A percentile compares a stretch with the other conserved stretches of the same genome.
These are phyloP conservation scores for Endotricha flammealis DNA, from an alignment of 2,888 invertebrate species.

Conservation along the genomic window DNA sequence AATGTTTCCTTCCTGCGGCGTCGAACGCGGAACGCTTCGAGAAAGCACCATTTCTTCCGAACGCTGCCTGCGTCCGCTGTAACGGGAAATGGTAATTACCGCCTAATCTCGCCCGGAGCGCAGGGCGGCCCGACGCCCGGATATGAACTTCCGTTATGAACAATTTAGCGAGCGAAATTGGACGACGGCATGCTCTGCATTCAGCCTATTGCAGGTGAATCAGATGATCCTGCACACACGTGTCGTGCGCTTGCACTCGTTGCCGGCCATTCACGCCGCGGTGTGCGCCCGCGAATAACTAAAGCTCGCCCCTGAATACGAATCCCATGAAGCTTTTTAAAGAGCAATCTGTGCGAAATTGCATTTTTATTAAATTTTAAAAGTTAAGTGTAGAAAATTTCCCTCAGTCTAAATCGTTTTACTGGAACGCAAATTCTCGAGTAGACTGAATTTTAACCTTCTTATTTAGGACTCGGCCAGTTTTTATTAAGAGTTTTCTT, in stretches of 20 bases:
- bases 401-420: constrained; percentile 16
- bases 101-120: constrained; percentile 78
- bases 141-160: constrained; percentile 93
- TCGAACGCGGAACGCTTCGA: constrained; percentile 40
- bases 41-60: constrained; percentile 48
- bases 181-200: constrained; percentile 70
- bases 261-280: constrained; percentile 44
- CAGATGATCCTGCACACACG: constrained; percentile 48
- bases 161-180: constrained; percentile 86
- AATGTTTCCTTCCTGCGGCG: constrained; percentile 47
- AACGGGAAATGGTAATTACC: constrained; percentile 79
- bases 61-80: constrained; percentile 67
- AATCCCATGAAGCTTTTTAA: constrained; percentile 50
- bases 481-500: not conserved
- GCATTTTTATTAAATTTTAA: constrained; percentile 54
- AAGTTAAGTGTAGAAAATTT: constrained; percentile 26
- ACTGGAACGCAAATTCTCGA: constrained; percentile 10
- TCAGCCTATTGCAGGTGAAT: constrained; percentile 51
- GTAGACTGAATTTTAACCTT: constrained; percentile 8
- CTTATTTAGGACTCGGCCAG: not conserved
- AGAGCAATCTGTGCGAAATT: constrained; percentile 44
- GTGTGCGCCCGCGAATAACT: constrained; percentile 47
- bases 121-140: constrained; percentile 80
- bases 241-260: constrained; percentile 43
- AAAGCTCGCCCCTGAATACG: constrained; percentile 46